Base-by-base conservation (phyloP, 2,113 vertebrate genomes). In the Pelvicachromis taeniatus region DNA sequence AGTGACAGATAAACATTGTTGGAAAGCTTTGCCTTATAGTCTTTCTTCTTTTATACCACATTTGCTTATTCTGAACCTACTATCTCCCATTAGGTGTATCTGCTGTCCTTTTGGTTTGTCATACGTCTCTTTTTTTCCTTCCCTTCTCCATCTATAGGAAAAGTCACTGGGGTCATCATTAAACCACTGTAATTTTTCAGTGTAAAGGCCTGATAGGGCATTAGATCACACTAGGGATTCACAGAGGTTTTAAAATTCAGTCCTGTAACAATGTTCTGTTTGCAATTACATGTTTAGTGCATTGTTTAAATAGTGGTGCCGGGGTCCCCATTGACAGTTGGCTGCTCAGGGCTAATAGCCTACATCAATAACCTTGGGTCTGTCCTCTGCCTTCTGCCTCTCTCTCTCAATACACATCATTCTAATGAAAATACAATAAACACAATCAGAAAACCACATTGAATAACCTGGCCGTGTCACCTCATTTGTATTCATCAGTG, bases 351-450 rank as follows among this genome's bases (percentile, higher is more conserved):
- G 85, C 92, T 95, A 95, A 96, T 95, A 93, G 93, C 93, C 80
- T 89, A 83, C 92, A 95, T 96, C 95, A 95, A 96, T 96, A 96
- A 95, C 94, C 91, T 93, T 93, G 85, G 80, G 89, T 93, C 87
- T 92, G 94, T 94, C 94, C 94, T 95, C 89, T 91, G 86, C 52
- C 88, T 85, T 87, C 87, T 88, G 80, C 92, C 89, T 85, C 78
- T 80, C 88, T 85, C 91, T 94, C 89, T 93, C 90, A 87, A 87
- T 91, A 84, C 89, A 91, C 91, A 91, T 94, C 92, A 83, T 84
- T 90, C 91, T 95, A 92, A 95, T 95, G 94, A 95, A 94, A 95
- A 95, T 95, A 95, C 95, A 89, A 95, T 95, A 93, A 93, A 93
- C 89, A 94, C 93, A 94, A 93, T 94, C 90, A 91, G 89, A 91